A percentile compares a stretch with the other conserved stretches of the same genome.
Evolutionary conservation across 2,797 vertebrate species (phyloP).

Genomic region (Halcyon badia): DNA sequence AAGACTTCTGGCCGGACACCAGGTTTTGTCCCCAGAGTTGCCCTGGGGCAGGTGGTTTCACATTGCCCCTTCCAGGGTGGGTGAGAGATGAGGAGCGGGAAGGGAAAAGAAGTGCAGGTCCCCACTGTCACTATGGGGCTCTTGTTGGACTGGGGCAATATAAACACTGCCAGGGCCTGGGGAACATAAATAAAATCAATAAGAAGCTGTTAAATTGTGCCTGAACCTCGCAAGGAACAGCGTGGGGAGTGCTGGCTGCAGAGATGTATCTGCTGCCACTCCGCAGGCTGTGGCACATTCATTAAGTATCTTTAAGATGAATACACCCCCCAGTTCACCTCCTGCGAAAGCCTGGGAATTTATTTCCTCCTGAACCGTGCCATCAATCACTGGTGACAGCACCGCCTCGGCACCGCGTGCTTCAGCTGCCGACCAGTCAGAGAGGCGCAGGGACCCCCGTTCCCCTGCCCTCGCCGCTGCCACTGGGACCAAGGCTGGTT

Average conservation of each 20-base stretch:
- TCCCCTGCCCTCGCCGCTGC: background rate
- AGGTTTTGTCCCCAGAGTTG: background rate
- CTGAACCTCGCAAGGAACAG: conserved; percentile 16
- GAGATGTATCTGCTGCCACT: conserved; percentile 65
- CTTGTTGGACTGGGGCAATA: background rate
- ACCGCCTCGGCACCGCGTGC: background rate
- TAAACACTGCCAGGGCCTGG: background rate
- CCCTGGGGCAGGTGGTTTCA: background rate
- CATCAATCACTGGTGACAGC: conserved; percentile 52
- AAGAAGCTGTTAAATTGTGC: conserved; percentile 41
- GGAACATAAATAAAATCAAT: conserved; percentile 42
- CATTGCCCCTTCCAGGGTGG: background rate
- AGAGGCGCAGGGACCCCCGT: fast-evolving
- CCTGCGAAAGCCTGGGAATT: conserved; percentile 55
- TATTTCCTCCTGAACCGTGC: conserved; percentile 70
- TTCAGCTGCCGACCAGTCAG: fast-evolving
- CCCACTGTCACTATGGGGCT: fast-evolving
- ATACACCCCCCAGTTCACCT: conserved; percentile 74
- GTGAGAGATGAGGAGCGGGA: background rate
- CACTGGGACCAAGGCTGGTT: fast-evolving
- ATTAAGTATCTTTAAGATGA: conserved; percentile 76
- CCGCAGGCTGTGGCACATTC: conserved; percentile 35
- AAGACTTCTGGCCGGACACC: background rate
- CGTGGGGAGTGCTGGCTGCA: conserved; percentile 28
- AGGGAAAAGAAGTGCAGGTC: background rate